Percentiles rank a stretch among this genome's conserved stretches.
Evolutionary conservation across 1,140 invertebrate genomes (phyloP).

Genomic region (Drosophila pseudoobscura): DNA sequence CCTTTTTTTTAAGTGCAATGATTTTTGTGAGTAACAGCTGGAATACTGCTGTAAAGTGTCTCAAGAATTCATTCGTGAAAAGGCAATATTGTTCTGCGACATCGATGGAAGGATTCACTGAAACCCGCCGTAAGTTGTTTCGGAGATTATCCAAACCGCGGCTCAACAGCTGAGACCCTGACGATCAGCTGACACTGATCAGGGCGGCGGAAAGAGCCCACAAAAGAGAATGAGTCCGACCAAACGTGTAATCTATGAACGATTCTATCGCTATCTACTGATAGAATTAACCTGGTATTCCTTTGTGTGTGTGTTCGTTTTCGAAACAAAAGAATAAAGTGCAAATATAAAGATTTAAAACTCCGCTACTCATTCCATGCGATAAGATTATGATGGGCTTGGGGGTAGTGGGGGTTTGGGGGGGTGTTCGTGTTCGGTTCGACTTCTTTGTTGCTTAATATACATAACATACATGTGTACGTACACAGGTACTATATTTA

Average conservation of each 20-base stretch:
- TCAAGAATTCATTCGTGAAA: neutral
- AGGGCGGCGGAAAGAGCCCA: too few species aligned
- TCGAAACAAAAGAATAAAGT: conserved; percentile 30
- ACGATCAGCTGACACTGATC: too few species aligned
- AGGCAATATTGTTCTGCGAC: neutral
- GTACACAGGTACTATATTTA: conserved; percentile 2
- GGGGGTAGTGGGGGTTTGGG: too few species aligned
- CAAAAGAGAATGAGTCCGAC: too few species aligned
- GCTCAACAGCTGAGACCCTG: too few species aligned
- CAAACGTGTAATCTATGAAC: conserved; percentile 30
- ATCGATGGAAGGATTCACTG: too few species aligned
- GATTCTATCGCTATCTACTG: conserved; percentile 24
- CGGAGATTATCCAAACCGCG: too few species aligned
- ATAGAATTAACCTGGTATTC: conserved; percentile 25
- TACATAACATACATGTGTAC: neutral
- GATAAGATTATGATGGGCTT: neutral
- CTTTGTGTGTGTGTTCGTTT: conserved; percentile 18
- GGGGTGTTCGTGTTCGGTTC: conserved; percentile 1
- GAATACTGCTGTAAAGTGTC: too few species aligned
- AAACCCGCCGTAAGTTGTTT: too few species aligned
- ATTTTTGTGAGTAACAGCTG: too few species aligned
- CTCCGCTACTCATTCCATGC: conserved; percentile 1
- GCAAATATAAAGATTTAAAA: conserved; percentile 32
- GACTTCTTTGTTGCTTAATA: conserved; percentile 34
- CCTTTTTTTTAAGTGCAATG: too few species aligned